Conservation (phyloP, 2,797 vertebrate genomes). For the Menidia menidia region DNA sequence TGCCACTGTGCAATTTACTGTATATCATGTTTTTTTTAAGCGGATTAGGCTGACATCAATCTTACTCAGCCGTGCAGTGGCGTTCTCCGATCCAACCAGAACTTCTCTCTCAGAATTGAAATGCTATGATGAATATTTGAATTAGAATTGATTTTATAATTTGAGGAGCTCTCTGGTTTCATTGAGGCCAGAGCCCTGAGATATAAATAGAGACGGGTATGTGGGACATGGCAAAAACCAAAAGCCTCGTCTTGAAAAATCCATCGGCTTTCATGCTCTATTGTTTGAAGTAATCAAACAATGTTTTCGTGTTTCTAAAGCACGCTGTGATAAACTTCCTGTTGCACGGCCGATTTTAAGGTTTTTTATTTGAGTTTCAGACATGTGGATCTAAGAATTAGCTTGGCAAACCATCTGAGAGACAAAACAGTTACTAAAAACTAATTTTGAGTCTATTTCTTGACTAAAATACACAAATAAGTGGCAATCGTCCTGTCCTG, state of each 20-base stretch:
- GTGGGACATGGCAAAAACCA: constrained; percentile 55
- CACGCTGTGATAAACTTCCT: constrained; percentile 59
- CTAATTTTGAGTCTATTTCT: constrained; percentile 23
- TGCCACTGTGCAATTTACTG: constrained; percentile 62
- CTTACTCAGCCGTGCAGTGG: constrained; percentile 57
- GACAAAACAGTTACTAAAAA: constrained; percentile 37
- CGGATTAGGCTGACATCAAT: constrained; percentile 73
- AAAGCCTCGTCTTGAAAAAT: constrained; percentile 60
- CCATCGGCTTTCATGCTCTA: constrained; percentile 46
- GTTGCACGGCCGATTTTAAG: constrained; percentile 64
- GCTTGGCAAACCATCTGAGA: constrained; percentile 35
- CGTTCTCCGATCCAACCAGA: constrained; percentile 74
- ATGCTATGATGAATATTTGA: constrained; percentile 84
- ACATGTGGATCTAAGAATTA: constrained; percentile 28
- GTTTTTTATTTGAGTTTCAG: background rate
- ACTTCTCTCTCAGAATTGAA: constrained; percentile 78
- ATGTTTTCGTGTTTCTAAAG: constrained; percentile 55
- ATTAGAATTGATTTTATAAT: constrained; percentile 86
- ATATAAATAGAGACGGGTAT: constrained; percentile 79
- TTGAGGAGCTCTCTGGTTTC: constrained; percentile 81
- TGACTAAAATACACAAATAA: constrained; percentile 34
- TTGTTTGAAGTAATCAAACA: constrained; percentile 67
- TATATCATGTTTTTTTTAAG: constrained; percentile 65
- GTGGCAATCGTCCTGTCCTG: constrained; percentile 53
- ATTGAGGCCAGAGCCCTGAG: constrained; percentile 73